phyloP scores from a whole-genome alignment of 2,888 invertebrate genomes.

The Tenthredo scrophulariae region DNA sequence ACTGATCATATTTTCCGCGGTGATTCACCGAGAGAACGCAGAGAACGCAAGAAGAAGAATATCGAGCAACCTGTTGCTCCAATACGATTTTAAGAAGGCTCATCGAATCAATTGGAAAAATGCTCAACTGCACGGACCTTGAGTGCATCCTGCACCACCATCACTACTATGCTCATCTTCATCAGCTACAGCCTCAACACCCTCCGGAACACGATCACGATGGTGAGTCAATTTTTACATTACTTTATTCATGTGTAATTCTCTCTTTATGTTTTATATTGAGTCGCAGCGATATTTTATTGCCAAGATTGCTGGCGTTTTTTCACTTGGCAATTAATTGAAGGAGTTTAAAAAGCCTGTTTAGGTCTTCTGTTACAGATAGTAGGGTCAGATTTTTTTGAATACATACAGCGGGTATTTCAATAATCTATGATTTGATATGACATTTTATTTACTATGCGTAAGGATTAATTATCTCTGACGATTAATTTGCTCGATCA shows the following conservation, averaged over 20 bases:
- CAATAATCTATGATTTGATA: background rate
- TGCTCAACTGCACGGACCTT: slow-evolving; percentile 89
- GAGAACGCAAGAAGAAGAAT: background rate
- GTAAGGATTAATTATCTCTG: background rate
- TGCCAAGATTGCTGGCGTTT: background rate
- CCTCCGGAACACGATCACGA: slow-evolving; percentile 85
- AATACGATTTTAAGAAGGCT: background rate
- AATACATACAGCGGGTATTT: background rate
- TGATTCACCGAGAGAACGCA: background rate
- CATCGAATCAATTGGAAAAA: slow-evolving; percentile 69
- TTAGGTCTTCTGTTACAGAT: background rate
- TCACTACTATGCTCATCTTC: slow-evolving; percentile 87
- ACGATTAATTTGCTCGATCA: background rate
- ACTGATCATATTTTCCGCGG: background rate
- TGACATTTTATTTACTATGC: background rate
- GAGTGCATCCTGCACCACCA: slow-evolving; percentile 89
- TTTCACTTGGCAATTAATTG: background rate
- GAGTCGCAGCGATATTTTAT: background rate
- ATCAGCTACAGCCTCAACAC: slow-evolving; percentile 85
- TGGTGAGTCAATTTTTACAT: slow-evolving; percentile 66
- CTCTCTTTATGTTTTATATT: background rate
- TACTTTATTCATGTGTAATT: slow-evolving; percentile 6
- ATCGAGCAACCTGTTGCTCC: slow-evolving; percentile 31
- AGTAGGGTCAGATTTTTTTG: background rate
- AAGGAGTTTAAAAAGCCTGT: background rate